Percentiles rank a stretch among this genome's conserved stretches.
Evolutionary conservation across 2,888 invertebrate species (phyloP).

Genomic region (Opisthograptis luteolata): DNA sequence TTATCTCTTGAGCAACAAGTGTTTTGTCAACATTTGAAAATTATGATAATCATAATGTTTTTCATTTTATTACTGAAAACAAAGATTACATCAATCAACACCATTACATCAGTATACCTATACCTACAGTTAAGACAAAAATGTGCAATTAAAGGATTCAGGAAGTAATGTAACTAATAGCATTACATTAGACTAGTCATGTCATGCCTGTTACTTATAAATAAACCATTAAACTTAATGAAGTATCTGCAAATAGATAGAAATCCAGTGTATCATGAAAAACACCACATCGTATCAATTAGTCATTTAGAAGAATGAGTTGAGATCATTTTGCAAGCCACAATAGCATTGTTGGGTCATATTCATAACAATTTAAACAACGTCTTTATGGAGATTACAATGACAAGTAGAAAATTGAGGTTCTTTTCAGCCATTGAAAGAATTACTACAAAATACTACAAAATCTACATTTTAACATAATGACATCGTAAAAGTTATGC

Average conservation of each 20-base stretch:
- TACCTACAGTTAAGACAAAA: not conserved
- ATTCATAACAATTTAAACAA: conserved; percentile 42
- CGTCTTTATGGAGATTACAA: conserved; percentile 48
- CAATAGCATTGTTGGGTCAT: conserved; percentile 47
- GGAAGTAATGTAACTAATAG: conserved; percentile 1
- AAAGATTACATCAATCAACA: too few relatives aligned
- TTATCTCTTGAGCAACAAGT: conserved; percentile 32
- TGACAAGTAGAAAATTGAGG: too few relatives aligned
- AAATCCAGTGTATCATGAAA: not conserved
- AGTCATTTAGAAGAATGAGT: conserved; percentile 9
- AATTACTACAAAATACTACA: too few relatives aligned
- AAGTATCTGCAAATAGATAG: not conserved
- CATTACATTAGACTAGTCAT: not conserved
- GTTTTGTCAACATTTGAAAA: conserved; percentile 32
- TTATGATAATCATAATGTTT: conserved; percentile 10
- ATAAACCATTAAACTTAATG: not conserved
- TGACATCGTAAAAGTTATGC: too few relatives aligned
- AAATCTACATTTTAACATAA: too few relatives aligned
- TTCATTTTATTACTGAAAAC: too few relatives aligned
- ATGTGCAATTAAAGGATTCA: not conserved
- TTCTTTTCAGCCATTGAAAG: too few relatives aligned
- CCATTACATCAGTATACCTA: too few relatives aligned
- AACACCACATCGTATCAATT: conserved; percentile 5
- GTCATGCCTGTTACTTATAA: conserved; percentile 6
- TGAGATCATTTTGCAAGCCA: conserved; percentile 30